These are phyloP conservation scores for Linnaemya vulpina DNA, from an alignment of 2,888 invertebrate species.

Conservation along the genomic window DNA sequence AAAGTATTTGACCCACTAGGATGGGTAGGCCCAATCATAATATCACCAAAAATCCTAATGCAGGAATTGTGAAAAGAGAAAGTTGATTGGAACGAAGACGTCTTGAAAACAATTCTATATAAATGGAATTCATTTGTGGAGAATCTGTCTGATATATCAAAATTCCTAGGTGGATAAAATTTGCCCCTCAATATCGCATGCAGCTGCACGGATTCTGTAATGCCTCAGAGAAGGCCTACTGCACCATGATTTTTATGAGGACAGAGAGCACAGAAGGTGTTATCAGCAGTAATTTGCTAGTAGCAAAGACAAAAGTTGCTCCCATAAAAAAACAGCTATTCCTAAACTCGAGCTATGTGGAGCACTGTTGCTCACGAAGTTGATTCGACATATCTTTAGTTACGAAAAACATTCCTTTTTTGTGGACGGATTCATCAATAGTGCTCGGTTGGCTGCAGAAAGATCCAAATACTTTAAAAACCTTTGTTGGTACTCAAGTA, in stretches of 20 bases:
- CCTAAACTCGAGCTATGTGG: constrained; percentile 39
- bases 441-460: constrained; percentile 44
- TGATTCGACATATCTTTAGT: background rate
- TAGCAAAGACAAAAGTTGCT: constrained; percentile 31
- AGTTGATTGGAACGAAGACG: constrained; percentile 6
- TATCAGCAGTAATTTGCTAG: background rate
- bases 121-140: constrained; percentile 22
- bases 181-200: too few species aligned
- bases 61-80: constrained; percentile 44
- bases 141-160: background rate
- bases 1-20: constrained; percentile 37
- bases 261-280: background rate
- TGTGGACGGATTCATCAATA: constrained; percentile 35
- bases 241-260: background rate
- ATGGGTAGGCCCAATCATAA: constrained; percentile 14
- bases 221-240: constrained; percentile 32
- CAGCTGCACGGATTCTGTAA: too few species aligned
- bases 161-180: too few species aligned
- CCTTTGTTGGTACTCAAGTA: constrained; percentile 36
- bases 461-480: constrained; percentile 24
- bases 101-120: background rate
- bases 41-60: constrained; percentile 6
- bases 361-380: constrained; percentile 18
- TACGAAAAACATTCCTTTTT: background rate
- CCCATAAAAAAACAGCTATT: constrained; percentile 12